These are phyloP conservation scores for Drosophila insularis DNA, from an alignment of 1,140 invertebrate species.

Conservation along the genomic window DNA sequence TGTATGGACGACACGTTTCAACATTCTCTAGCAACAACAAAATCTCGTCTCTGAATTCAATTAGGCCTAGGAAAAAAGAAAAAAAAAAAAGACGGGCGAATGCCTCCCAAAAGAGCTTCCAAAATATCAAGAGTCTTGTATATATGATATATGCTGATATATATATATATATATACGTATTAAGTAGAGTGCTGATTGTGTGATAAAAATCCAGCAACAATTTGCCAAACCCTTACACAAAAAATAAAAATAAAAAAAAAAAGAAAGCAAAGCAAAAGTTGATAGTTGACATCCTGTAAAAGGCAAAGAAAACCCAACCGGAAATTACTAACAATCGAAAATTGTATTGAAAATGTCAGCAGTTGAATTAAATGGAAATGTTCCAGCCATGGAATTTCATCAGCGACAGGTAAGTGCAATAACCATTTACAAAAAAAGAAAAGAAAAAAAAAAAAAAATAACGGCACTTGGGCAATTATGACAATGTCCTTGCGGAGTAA, in stretches of 20 bases:
- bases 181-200: slow-evolving; percentile 30
- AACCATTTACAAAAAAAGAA: background rate
- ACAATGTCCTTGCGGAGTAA: too few species aligned
- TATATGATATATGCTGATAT: background rate
- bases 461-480: too few species aligned
- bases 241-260: too few species aligned
- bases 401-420: slow-evolving; percentile 60
- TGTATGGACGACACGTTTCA: slow-evolving; percentile 49
- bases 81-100: slow-evolving; percentile 32
- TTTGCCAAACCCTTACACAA: slow-evolving; percentile 35
- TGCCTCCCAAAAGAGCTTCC: slow-evolving; percentile 28
- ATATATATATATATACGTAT: background rate
- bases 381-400: slow-evolving; percentile 61
- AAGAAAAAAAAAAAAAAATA: background rate
- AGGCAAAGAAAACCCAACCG: slow-evolving; percentile 13
- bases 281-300: background rate
- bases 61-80: slow-evolving; percentile 29
- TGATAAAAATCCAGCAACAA: slow-evolving; percentile 16
- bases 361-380: slow-evolving; percentile 66
- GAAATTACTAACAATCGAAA: slow-evolving; percentile 21
- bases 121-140: slow-evolving; percentile 41
- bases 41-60: slow-evolving; percentile 49
- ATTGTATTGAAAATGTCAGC: slow-evolving; percentile 53
- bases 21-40: slow-evolving; percentile 31
- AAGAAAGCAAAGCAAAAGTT: slow-evolving; percentile 13